Conservation (phyloP, 2,888 invertebrate species). For the Caenorhabditis wallacei region DNA sequence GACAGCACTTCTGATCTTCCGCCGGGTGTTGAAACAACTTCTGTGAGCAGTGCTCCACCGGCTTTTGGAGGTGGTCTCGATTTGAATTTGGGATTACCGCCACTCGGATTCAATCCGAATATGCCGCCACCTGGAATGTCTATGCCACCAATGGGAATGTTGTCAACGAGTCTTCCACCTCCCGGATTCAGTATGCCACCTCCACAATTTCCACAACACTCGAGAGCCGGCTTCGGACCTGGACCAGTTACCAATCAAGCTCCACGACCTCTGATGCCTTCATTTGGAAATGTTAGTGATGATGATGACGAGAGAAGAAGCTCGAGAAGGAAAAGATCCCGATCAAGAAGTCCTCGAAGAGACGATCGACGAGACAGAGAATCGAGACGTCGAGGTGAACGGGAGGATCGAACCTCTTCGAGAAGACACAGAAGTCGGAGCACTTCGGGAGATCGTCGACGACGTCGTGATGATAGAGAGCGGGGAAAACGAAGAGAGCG, state of each 20-base stretch:
- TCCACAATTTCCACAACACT: conserved; percentile 49
- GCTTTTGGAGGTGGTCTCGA: conserved; percentile 40
- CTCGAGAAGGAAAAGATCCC: conserved; percentile 44
- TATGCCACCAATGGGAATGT: conserved; percentile 40
- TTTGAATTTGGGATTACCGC: conserved; percentile 52
- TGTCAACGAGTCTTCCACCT: conserved; percentile 52
- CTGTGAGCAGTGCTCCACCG: conserved; percentile 2
- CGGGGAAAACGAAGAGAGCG: conserved; percentile 55
- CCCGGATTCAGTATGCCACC: conserved; percentile 60
- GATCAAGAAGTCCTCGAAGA: conserved; percentile 56
- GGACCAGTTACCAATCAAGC: conserved; percentile 2
- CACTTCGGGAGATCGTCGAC: conserved; percentile 53
- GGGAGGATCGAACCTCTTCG: conserved; percentile 29
- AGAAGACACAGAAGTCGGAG: conserved; percentile 61
- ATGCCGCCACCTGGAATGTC: conserved; percentile 66
- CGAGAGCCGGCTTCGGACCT: conserved; percentile 49
- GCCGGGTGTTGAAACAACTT: conserved; percentile 56
- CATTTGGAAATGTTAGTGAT: conserved; percentile 12
- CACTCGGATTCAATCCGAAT: conserved; percentile 69
- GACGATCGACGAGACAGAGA: conserved; percentile 13
- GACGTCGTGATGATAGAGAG: conserved; percentile 66
- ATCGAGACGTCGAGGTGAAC: conserved; percentile 37
- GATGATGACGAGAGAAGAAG: conserved; percentile 52
- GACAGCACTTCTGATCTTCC: conserved; percentile 51
- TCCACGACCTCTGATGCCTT: conserved; percentile 9